Conservation (phyloP, 2,113 vertebrate genomes). For the Platanista minor region DNA sequence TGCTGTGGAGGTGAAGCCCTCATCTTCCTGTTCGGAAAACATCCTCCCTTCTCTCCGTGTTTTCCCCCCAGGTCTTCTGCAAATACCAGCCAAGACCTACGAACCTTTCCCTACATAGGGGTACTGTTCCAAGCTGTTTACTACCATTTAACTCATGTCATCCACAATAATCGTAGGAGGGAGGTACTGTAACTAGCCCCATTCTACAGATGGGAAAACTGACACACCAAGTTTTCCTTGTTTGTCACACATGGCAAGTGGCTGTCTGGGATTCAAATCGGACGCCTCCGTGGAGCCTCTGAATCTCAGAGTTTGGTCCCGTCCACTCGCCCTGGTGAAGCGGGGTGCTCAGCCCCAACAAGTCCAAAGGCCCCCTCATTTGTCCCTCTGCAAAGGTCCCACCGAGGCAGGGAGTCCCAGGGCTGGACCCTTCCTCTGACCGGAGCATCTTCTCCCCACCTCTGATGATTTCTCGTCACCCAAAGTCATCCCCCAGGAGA, state of each 20-base stretch:
- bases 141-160: no score
- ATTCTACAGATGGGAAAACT: neutral
- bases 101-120: rapidly evolving
- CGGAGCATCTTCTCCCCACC: rapidly evolving
- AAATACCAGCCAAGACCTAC: neutral
- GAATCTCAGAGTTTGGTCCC: rapidly evolving
- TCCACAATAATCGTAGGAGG: rapidly evolving
- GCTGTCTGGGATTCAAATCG: rapidly evolving
- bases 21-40: neutral
- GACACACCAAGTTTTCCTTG: neutral
- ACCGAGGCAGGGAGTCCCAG: neutral
- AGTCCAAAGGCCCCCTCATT: neutral
- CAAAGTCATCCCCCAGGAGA: neutral
- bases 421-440: no score
- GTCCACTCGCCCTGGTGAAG: rapidly evolving
- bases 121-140: neutral
- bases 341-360: rapidly evolving
- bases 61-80: neutral
- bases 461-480: neutral
- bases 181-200: neutral
- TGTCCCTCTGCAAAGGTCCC: neutral
- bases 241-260: no score
- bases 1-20: no score
- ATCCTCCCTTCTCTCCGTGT: neutral
- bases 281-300: rapidly evolving